Evolutionary conservation across 2,113 vertebrate species (phyloP).

Genomic region (Cochlearius cochlearius): DNA sequence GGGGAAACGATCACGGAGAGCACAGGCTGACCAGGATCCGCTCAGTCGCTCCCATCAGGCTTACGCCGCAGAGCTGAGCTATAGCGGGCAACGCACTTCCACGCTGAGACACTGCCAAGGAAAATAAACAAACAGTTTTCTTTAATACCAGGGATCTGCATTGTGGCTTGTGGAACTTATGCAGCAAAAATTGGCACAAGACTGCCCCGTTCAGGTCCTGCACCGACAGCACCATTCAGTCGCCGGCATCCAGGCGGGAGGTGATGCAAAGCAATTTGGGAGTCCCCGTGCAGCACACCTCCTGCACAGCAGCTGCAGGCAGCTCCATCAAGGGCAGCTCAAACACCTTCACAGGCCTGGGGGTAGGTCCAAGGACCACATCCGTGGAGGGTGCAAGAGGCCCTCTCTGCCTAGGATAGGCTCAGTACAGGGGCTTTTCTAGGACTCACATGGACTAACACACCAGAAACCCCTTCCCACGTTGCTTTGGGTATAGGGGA

Average conservation of each 20-base stretch:
- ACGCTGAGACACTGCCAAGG: neutral
- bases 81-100: neutral
- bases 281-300: neutral
- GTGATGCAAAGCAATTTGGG: rapidly evolving
- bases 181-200: neutral
- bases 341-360: neutral
- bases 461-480: neutral
- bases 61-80: neutral
- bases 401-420: neutral
- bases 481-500: rapidly evolving
- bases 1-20: neutral
- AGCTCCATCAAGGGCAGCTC: neutral
- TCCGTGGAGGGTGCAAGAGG: neutral
- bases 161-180: neutral
- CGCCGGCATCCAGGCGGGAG: rapidly evolving
- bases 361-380: neutral
- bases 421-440: neutral
- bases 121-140: neutral
- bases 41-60: neutral
- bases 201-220: neutral
- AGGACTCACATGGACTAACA: neutral
- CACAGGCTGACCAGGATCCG: rapidly evolving
- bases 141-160: neutral
- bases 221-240: neutral
- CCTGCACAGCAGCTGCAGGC: neutral